A percentile compares a stretch with the other conserved stretches of the same genome.
These are phyloP conservation scores for Goniozus legneri DNA, from an alignment of 1,140 invertebrate genomes.

Conservation along the genomic window DNA sequence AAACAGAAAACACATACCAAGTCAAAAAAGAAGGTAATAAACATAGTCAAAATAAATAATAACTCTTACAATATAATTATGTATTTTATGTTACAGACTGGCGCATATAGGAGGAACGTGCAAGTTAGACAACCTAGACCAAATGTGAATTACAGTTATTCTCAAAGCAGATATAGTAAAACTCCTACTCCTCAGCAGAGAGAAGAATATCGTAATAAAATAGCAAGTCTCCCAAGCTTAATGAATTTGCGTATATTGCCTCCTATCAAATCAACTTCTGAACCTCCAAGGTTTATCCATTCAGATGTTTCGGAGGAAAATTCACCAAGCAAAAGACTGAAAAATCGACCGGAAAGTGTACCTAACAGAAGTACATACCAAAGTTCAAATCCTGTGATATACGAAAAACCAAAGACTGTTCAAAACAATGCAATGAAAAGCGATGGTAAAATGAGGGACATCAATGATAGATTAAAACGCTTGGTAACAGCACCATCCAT, in stretches of 20 bases:
- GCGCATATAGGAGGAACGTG: neutral
- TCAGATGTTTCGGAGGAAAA: neutral
- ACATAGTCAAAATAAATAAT: neutral
- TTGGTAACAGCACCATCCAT: no score
- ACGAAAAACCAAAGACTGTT: slow-evolving; percentile 20
- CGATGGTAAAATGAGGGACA: no score
- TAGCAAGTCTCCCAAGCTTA: neutral
- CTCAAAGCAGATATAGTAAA: neutral
- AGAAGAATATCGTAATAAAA: neutral
- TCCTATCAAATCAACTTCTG: neutral
- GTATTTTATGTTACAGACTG: neutral
- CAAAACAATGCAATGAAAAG: slow-evolving; percentile 7
- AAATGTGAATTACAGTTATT: neutral
- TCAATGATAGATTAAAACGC: no score
- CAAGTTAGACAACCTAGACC: neutral
- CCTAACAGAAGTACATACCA: neutral
- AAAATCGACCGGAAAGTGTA: neutral
- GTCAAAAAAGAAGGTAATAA: slow-evolving; percentile 25
- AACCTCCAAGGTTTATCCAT: slow-evolving; percentile 14
- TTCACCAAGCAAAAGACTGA: slow-evolving; percentile 17
- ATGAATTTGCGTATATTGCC: neutral
- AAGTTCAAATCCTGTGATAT: slow-evolving; percentile 18
- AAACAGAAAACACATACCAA: slow-evolving; percentile 56
- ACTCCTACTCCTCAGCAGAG: neutral
- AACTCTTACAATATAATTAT: neutral